phyloP scores from a whole-genome alignment of 2,113 vertebrate genomes.

The Connochaetes taurinus region DNA sequence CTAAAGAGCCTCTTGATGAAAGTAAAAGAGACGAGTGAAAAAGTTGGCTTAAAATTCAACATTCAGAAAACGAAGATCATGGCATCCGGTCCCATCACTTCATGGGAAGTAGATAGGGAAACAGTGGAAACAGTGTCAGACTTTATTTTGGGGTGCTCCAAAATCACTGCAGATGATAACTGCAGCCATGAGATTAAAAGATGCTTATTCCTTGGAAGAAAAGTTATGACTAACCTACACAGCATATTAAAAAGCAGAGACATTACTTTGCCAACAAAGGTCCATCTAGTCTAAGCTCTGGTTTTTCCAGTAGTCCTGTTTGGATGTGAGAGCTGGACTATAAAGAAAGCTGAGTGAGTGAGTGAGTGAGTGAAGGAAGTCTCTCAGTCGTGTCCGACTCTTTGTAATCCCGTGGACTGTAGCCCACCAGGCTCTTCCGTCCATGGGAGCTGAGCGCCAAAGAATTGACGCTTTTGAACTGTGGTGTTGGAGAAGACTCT shows the following conservation, averaged over 20 bases:
- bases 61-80: not conserved
- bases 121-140: not conserved
- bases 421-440: too few relatives aligned
- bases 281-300: not conserved
- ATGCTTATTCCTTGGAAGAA: not conserved
- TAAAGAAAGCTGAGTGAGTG: not conserved
- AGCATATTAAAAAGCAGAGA: not conserved
- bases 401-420: too few relatives aligned
- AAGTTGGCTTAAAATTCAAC: not conserved
- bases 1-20: not conserved
- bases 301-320: not conserved
- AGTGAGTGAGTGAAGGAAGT: too few relatives aligned
- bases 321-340: not conserved
- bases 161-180: not conserved
- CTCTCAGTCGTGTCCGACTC: rapidly evolving
- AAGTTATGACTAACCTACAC: not conserved
- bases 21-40: not conserved
- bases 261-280: not conserved
- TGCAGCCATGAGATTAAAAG: not conserved
- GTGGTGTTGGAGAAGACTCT: not conserved
- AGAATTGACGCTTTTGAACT: not conserved
- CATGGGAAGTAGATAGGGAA: not conserved
- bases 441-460: rapidly evolving
- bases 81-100: not conserved
- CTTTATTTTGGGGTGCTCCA: not conserved